These are phyloP conservation scores for Notechis scutatus DNA, from an alignment of 2,113 vertebrate genomes.

Conservation along the genomic window DNA sequence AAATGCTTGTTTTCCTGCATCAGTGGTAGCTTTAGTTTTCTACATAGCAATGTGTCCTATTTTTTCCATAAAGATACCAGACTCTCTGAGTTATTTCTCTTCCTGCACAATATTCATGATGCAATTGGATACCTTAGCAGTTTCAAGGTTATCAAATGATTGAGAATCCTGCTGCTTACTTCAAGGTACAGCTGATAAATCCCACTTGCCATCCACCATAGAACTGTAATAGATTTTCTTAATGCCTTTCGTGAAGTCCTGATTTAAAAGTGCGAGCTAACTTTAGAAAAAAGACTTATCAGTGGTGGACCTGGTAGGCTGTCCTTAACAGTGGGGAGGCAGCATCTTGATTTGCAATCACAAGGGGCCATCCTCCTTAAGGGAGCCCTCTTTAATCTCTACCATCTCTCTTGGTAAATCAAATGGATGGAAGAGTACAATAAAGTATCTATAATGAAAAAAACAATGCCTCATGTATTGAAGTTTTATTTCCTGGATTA, in stretches of 20 bases:
- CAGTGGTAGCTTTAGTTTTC: slow-evolving; percentile 50
- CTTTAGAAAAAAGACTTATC: slow-evolving; percentile 69
- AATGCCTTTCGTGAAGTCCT: slow-evolving; percentile 77
- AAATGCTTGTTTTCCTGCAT: slow-evolving; percentile 58
- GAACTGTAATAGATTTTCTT: slow-evolving; percentile 74
- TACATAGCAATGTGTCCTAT: slow-evolving; percentile 52
- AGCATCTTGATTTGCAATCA: slow-evolving; percentile 18
- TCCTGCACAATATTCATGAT: slow-evolving; percentile 79
- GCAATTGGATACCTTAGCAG: slow-evolving; percentile 79
- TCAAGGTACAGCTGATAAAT: slow-evolving; percentile 80
- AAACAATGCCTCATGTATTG: slow-evolving; percentile 29
- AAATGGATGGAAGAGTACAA: slow-evolving; percentile 28
- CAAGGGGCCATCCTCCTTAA: slow-evolving; percentile 20
- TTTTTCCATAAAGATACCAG: slow-evolving; percentile 57
- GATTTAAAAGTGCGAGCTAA: slow-evolving; percentile 74
- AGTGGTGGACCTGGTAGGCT: slow-evolving; percentile 33
- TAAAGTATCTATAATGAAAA: slow-evolving; percentile 38
- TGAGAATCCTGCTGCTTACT: slow-evolving; percentile 78
- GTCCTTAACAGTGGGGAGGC: slow-evolving; percentile 41
- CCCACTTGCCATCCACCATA: slow-evolving; percentile 72
- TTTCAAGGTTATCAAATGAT: slow-evolving; percentile 85
- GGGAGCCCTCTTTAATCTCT: slow-evolving; percentile 58
- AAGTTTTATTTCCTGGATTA: neutral
- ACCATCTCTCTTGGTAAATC: slow-evolving; percentile 42
- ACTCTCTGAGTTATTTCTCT: slow-evolving; percentile 76